Evolutionary conservation across 92 coral and sea anemone genomes (phyloP).

Genomic region (Parazoanthus atlanticus): DNA sequence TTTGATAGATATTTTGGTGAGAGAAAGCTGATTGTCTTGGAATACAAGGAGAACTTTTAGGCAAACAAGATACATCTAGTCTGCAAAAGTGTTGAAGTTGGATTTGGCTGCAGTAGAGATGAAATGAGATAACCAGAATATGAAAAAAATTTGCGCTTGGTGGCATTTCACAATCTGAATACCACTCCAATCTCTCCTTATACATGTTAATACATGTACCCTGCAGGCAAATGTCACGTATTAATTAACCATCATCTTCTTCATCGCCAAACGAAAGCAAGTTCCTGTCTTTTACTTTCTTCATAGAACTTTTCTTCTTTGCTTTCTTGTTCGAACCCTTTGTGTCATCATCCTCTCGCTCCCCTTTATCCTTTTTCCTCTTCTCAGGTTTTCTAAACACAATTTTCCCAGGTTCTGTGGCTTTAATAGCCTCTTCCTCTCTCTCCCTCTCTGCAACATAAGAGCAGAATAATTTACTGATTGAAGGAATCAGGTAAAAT

Average conservation of each 20-base stretch:
- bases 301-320: conserved; percentile 66
- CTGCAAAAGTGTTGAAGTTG: too few species aligned
- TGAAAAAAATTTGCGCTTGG: too few species aligned
- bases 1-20: too few species aligned
- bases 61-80: too few species aligned
- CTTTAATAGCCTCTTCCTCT: conserved; percentile 21
- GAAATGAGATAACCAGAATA: too few species aligned
- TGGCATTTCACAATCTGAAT: too few species aligned
- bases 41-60: too few species aligned
- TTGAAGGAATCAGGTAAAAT: background rate
- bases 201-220: too few species aligned
- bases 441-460: conserved; percentile 35
- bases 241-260: conserved; percentile 58
- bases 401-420: conserved; percentile 72
- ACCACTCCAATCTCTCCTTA: too few species aligned
- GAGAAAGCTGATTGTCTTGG: too few species aligned
- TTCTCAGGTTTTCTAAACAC: conserved; percentile 88
- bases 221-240: too few species aligned
- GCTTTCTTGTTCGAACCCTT: conserved; percentile 64
- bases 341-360: conserved; percentile 46
- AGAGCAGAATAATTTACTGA: background rate
- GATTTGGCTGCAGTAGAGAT: too few species aligned
- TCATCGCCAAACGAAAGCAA: conserved; percentile 90
- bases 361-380: conserved; percentile 69
- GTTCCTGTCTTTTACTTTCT: conserved; percentile 78